These are phyloP conservation scores for Aurelia sp. DNA, from an alignment of 30 jellyfish, hydroid and myxozoan genomes.

Conservation along the genomic window DNA sequence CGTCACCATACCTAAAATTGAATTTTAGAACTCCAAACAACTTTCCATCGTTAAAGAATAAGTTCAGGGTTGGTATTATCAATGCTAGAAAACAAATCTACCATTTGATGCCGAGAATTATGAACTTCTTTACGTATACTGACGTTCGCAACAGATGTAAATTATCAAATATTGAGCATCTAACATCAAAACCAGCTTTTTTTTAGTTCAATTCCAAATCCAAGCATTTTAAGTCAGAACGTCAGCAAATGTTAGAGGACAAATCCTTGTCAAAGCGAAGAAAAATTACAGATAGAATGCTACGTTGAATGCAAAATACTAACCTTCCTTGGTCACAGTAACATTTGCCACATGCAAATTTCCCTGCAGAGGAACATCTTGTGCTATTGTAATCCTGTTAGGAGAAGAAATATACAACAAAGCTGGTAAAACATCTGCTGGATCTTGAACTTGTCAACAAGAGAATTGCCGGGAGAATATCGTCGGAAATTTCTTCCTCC, in stretches of 20 bases:
- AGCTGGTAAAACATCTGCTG: too few relatives aligned
- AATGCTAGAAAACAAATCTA: too few relatives aligned
- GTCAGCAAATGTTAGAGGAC: background rate
- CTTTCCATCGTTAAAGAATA: background rate
- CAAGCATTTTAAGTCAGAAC: background rate
- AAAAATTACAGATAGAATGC: too few relatives aligned
- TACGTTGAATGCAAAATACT: too few relatives aligned
- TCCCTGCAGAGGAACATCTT: slow-evolving; percentile 67
- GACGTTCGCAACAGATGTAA: too few relatives aligned
- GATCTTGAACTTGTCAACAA: too few relatives aligned
- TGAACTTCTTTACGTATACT: too few relatives aligned
- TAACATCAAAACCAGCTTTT: too few relatives aligned
- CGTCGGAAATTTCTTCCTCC: too few relatives aligned
- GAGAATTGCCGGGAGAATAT: too few relatives aligned
- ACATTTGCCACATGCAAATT: slow-evolving; percentile 81
- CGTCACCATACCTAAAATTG: slow-evolving; percentile 33
- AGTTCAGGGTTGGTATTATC: too few relatives aligned
- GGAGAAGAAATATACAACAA: background rate
- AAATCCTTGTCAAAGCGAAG: background rate
- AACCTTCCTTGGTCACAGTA: slow-evolving; percentile 80
- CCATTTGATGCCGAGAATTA: too few relatives aligned
- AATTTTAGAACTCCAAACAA: background rate
- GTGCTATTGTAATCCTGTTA: slow-evolving; percentile 60
- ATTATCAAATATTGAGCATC: background rate
- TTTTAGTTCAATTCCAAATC: background rate